phyloP scores from a whole-genome alignment of 2,888 invertebrate genomes.

The Cosmia trapezina region DNA sequence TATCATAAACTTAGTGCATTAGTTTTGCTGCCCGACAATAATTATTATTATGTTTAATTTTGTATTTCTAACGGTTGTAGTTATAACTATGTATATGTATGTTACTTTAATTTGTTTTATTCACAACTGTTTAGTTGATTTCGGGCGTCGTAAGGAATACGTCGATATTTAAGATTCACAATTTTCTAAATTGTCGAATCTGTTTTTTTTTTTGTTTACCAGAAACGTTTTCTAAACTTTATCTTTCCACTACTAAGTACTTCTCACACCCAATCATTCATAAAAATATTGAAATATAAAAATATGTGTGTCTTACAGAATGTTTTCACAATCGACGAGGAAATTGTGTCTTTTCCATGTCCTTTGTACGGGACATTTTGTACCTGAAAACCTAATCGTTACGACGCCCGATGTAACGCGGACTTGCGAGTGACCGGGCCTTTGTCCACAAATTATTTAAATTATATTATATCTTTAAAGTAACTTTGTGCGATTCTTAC shows the following conservation, averaged over 20 bases:
- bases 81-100: conserved; percentile 67
- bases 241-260: not conserved
- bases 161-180: conserved; percentile 46
- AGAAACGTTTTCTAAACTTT: not conserved
- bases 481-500: conserved; percentile 7
- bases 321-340: conserved; percentile 50
- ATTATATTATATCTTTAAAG: not conserved
- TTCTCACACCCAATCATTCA: not conserved
- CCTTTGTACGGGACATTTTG: conserved; percentile 41
- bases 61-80: conserved; percentile 74
- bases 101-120: conserved; percentile 67
- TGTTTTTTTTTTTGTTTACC: not conserved
- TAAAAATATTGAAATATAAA: not conserved
- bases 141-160: conserved; percentile 72
- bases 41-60: conserved; percentile 77
- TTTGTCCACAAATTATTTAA: conserved; percentile 24
- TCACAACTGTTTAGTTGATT: conserved; percentile 57
- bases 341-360: conserved; percentile 49
- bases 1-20: conserved; percentile 74
- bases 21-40: conserved; percentile 86
- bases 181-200: conserved; percentile 31
- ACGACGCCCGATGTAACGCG: conserved; percentile 52
- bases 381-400: conserved; percentile 43
- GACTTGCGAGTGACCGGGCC: conserved; percentile 52
- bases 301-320: conserved; percentile 23